Conservation (phyloP, 1,140 invertebrate genomes). For the Drosophila grimshawi region DNA sequence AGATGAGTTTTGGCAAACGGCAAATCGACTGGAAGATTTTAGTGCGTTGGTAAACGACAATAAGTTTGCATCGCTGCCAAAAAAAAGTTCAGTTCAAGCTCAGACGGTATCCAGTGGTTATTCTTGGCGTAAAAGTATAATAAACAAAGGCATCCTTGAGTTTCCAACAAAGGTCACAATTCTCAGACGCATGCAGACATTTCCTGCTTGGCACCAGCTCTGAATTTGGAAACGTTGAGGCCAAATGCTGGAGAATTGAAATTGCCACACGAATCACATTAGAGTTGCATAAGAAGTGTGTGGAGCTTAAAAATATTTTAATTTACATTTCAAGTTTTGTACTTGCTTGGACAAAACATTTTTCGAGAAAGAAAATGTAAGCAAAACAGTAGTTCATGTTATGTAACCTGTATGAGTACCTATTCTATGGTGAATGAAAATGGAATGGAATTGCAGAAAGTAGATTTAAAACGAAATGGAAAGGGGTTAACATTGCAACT, state of each 20-base stretch:
- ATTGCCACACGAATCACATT: not conserved
- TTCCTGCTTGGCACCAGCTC: slow-evolving; percentile 36
- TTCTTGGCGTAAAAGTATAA: slow-evolving; percentile 60
- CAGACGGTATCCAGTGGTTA: slow-evolving; percentile 42
- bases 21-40: slow-evolving; percentile 80
- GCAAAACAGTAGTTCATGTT: not conserved
- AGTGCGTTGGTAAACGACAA: slow-evolving; percentile 71
- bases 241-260: slow-evolving; percentile 39
- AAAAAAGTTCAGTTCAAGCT: slow-evolving; percentile 2
- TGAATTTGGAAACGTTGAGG: not conserved
- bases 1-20: slow-evolving; percentile 50
- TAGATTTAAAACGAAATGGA: too few species aligned
- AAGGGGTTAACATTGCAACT: not conserved
- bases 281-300: slow-evolving; percentile 16
- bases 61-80: slow-evolving; percentile 46
- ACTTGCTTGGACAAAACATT: not conserved
- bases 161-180: slow-evolving; percentile 67
- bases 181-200: slow-evolving; percentile 42
- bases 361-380: not conserved
- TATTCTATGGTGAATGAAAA: not conserved
- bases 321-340: not conserved
- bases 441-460: too few species aligned
- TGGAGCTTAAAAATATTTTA: slow-evolving; percentile 11
- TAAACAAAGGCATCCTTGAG: slow-evolving; percentile 71
- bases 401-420: too few species aligned